phyloP scores from a whole-genome alignment of 2,797 vertebrate genomes.

The Hoplostethus mediterraneus region DNA sequence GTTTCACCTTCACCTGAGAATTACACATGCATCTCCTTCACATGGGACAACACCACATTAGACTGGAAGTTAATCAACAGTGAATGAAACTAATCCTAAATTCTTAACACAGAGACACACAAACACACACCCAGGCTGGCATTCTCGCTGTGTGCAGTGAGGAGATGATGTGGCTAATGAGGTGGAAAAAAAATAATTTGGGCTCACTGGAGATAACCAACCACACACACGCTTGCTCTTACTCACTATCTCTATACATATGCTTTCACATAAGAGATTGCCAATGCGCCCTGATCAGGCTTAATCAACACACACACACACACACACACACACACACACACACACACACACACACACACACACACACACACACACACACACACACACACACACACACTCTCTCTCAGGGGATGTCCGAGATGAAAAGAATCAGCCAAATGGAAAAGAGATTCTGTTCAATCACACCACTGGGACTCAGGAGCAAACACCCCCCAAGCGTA shows the following conservation, averaged over 20 bases:
- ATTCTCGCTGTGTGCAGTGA: constrained; percentile 43
- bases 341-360: not conserved
- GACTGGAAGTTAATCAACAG: constrained; percentile 15
- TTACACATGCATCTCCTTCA: constrained; percentile 1
- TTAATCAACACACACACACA: no score
- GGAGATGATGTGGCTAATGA: constrained; percentile 81
- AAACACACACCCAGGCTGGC: constrained; percentile 30
- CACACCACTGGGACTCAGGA: constrained; percentile 54
- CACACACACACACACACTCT: constrained; percentile 26
- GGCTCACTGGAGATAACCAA: constrained; percentile 72
- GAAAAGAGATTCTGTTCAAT: constrained; percentile 73
- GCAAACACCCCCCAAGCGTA: constrained; percentile 10
- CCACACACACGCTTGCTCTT: constrained; percentile 36
- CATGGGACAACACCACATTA: not conserved
- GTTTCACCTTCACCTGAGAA: not conserved
- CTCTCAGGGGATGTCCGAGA: constrained; percentile 30
- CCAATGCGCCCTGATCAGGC: constrained; percentile 38
- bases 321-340: no score
- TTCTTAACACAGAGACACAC: constrained; percentile 3
- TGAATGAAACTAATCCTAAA: constrained; percentile 9
- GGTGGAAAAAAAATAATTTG: constrained; percentile 79
- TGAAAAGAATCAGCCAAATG: constrained; percentile 56
- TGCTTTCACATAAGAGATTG: constrained; percentile 46
- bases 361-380: constrained; percentile 19
- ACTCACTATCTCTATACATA: not conserved